Evolutionary conservation across 2,797 vertebrate species (phyloP), one percentile per base, ranked within the genome.

Genomic region (Hybognathus amarus): DNA sequence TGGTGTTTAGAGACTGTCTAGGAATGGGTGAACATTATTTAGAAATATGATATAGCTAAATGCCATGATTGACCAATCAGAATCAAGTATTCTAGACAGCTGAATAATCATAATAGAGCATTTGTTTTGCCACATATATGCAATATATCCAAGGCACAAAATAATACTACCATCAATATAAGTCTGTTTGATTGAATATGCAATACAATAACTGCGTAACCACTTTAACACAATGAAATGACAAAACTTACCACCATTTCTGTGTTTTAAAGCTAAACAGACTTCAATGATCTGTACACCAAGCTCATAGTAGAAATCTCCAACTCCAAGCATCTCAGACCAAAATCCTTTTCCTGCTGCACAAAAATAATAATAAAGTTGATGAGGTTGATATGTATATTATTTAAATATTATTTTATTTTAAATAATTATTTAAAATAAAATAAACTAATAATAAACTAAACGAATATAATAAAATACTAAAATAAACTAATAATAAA

Each of bases 201-300:
- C 27, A 71, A 24, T 18, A 76, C 67, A 76, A 45, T 42, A 68
- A 38, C 6, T 5, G 54, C 2, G 4, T 45, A 3, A 61, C 10
- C 17, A 20, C 8, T 74, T 74, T 52, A n/a, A 52, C 27, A 36
- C 3, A 50, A 22, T 50, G 7, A 79, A 42, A 18, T 17, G 11
- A 5, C 18, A 8, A 61, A 50, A 73, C 95, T 93, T 81, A 98
- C 98, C 98, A 94, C 98, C 98, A 20, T 99, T 99, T 89, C 97
- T 96, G 92, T 99, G 98, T 86, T 97, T 97, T 83, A 99, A 92
- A 10, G 98, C 98, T 79, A 99, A 93, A 83, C 98, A 99, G 42
- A 99, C 98, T 93, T 99, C 98, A 50, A 99, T 95, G 74, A 99
- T 98, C 93, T 99, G 98, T 20, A 99, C 98, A 0, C 98, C 98